Evolutionary conservation across 2,797 vertebrate species (phyloP).

Genomic region (Scolopax rusticola): DNA sequence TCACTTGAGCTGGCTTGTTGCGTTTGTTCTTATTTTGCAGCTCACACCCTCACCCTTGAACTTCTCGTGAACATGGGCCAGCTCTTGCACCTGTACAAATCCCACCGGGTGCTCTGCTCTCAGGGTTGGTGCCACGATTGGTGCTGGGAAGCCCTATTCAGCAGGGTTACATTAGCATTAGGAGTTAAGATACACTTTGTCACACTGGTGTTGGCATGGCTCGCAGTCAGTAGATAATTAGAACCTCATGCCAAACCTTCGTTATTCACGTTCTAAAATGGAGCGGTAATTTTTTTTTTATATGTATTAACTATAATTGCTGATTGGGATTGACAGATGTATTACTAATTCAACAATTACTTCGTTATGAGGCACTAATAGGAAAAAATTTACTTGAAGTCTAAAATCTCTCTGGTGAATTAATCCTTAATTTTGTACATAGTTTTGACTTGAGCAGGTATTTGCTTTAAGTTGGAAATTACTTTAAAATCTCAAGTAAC

Average conservation of each 20-base stretch:
- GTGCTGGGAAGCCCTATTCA: not conserved
- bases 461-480: not conserved
- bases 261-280: not conserved
- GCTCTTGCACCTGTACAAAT: not conserved
- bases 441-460: not conserved
- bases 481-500: not conserved
- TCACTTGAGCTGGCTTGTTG: not conserved
- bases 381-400: not conserved
- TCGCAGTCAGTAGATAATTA: conserved; percentile 18
- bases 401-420: not conserved
- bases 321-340: conserved; percentile 33
- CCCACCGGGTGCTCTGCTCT: not conserved
- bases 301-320: conserved; percentile 23
- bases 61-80: not conserved
- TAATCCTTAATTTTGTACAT: conserved; percentile 9
- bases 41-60: not conserved
- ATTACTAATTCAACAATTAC: conserved; percentile 47
- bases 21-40: not conserved
- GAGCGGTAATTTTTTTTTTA: conserved; percentile 16
- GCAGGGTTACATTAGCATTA: not conserved
- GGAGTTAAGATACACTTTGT: not conserved
- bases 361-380: not conserved
- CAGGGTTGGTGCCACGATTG: not conserved
- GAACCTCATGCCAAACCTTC: conserved; percentile 32
- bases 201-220: not conserved